Percentiles rank a stretch among this genome's conserved stretches.
Evolutionary conservation across 1,140 invertebrate species (phyloP).

Genomic region (Littorina saxatilis): DNA sequence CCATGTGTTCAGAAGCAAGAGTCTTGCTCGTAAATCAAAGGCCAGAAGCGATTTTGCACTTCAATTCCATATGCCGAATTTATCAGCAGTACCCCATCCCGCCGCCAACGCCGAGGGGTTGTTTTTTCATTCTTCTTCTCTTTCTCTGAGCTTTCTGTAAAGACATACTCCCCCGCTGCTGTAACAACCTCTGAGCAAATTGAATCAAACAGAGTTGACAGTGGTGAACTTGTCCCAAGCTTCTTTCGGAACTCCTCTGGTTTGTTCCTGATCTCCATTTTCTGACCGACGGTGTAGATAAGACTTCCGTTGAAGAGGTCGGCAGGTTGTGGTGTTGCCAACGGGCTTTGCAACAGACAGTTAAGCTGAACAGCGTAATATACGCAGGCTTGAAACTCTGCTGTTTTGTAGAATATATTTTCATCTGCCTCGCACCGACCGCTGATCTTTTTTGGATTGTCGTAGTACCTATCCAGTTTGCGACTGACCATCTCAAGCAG

Average conservation of each 20-base stretch:
- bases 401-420: constrained; percentile 61
- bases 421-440: constrained; percentile 53
- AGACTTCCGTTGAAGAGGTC: constrained; percentile 67
- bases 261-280: constrained; percentile 51
- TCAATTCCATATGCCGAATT: no score
- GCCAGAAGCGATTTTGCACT: no score
- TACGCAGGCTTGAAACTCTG: constrained; percentile 69
- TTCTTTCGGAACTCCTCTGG: constrained; percentile 58
- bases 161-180: constrained; percentile 10
- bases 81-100: no score
- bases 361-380: constrained; percentile 59
- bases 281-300: constrained; percentile 62
- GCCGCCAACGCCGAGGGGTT: no score
- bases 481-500: constrained; percentile 42
- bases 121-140: constrained; percentile 22
- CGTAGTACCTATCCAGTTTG: constrained; percentile 55
- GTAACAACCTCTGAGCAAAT: constrained; percentile 34
- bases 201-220: constrained; percentile 41
- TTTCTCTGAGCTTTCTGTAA: constrained; percentile 4
- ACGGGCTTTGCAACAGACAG: constrained; percentile 62
- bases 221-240: constrained; percentile 51
- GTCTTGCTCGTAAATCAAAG: no score
- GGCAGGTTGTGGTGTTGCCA: constrained; percentile 44
- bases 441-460: constrained; percentile 47
- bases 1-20: no score